Base-by-base conservation (phyloP, 2,888 invertebrate genomes). In the Trypoxylon attenuatum region DNA sequence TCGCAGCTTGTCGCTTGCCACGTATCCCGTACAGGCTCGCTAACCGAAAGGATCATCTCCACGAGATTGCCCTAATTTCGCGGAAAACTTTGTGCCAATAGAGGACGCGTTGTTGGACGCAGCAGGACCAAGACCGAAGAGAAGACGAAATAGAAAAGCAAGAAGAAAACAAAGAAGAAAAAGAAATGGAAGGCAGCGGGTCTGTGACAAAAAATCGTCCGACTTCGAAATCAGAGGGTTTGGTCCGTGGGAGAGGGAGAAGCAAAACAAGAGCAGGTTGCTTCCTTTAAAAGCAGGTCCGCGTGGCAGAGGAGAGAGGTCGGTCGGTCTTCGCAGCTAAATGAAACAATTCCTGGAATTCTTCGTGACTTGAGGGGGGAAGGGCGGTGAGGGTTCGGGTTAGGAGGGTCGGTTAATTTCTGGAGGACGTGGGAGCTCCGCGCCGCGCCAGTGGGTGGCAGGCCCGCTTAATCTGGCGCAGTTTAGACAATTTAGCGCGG, bases 401-500 rank as follows among this genome's bases (percentile, higher is more conserved):
- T 13, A 33, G 33, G 10, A 73, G 78, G 71, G 74, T 77, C 71
- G 77, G 77, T 81, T 80, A 79, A 81, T 82, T 82, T 81, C 79
- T 81, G 73, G 76, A 81, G 60, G 43, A 56, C 43, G 56, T 57
- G 56, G 21, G 51, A 39, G 33, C 25, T 25, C 33, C 13, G 33
- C 33, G 33, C 33, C 6, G 33, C 13, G 5, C n/a, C 63, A 61
- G 52, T 57, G 71, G 76, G 72, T 60, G 64, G 64, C 64, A 59
- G 67, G 58, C 71, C 63, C 80, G 76, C 80, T 79, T 82, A 84
- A 83, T 82, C 80, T 76, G 76, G 75, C 69, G 77, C 79, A 78
- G 80, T 84, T 83, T 76, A 78, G 81, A 81, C 81, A 81, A 84
- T 84, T 84, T 79, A 82, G 79, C 78, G 79, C 67, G 79, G 77